A percentile compares a stretch with the other conserved stretches of the same genome.
Conservation (phyloP, 2,888 invertebrate genomes). For the Ceratothoa steindachneri region DNA sequence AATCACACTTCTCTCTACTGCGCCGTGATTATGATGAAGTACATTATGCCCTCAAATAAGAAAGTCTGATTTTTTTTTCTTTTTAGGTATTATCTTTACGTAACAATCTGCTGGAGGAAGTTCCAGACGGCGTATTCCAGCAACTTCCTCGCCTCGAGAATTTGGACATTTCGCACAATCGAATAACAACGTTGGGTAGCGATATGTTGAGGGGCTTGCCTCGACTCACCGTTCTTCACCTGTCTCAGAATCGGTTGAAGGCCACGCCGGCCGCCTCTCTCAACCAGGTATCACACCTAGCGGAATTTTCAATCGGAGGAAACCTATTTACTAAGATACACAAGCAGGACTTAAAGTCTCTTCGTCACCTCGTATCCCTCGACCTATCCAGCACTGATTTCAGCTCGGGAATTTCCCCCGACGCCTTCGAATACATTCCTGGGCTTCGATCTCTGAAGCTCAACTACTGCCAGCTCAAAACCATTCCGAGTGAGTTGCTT, state of each 20-base stretch:
- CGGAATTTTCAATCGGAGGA: slow-evolving; percentile 58
- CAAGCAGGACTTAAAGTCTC: slow-evolving; percentile 25
- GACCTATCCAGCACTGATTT: slow-evolving; percentile 32
- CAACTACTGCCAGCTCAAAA: slow-evolving; percentile 31
- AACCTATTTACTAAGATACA: slow-evolving; percentile 47
- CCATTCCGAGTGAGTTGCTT: slow-evolving; percentile 31
- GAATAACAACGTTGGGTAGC: slow-evolving; percentile 50
- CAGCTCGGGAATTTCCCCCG: slow-evolving; percentile 20
- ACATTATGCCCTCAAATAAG: too few relatives aligned
- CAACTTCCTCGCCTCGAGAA: slow-evolving; percentile 49
- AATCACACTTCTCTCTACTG: too few relatives aligned
- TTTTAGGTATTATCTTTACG: slow-evolving; percentile 40
- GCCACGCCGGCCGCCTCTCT: slow-evolving; percentile 56
- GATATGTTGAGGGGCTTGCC: slow-evolving; percentile 55
- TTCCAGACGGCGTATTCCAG: slow-evolving; percentile 28
- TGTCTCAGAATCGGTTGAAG: slow-evolving; percentile 58
- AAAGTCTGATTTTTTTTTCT: not conserved
- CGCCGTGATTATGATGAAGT: too few relatives aligned
- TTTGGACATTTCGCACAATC: slow-evolving; percentile 53
- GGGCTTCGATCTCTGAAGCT: slow-evolving; percentile 29
- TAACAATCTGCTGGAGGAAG: slow-evolving; percentile 28
- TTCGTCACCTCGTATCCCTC: slow-evolving; percentile 25
- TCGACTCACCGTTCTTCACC: slow-evolving; percentile 57
- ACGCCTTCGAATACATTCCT: slow-evolving; percentile 27
- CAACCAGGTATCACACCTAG: slow-evolving; percentile 54